Evolutionary conservation across 2,113 vertebrate genomes (phyloP).

Genomic region (Trochalopteron elliotii): DNA sequence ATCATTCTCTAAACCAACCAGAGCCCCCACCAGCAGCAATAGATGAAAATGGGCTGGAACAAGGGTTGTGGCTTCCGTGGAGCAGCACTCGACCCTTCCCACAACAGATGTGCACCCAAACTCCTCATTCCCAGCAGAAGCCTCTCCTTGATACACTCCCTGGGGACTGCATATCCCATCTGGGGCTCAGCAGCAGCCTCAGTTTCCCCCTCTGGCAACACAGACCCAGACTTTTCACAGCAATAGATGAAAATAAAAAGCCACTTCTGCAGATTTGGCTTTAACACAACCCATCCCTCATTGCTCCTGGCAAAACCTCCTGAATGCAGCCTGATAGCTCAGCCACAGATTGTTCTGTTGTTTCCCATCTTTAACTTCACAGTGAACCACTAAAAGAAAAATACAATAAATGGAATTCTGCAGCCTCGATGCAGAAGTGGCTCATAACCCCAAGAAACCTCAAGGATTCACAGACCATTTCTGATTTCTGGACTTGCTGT

Average conservation of each 20-base stretch:
- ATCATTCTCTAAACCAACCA: conserved; percentile 41
- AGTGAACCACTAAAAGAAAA: neutral
- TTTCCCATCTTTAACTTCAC: conserved; percentile 36
- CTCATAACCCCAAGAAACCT: neutral
- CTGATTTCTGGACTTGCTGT: neutral
- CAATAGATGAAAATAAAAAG: neutral
- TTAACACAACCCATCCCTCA: conserved; percentile 25
- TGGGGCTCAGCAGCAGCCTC: conserved; percentile 16
- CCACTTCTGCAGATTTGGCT: conserved; percentile 32
- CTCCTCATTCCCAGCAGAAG: conserved; percentile 11
- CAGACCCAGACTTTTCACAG: conserved; percentile 29
- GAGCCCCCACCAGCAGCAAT: neutral
- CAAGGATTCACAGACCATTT: neutral
- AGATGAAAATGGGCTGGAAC: neutral
- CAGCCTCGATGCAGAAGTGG: neutral
- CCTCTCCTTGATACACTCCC: neutral
- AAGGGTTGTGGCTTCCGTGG: neutral
- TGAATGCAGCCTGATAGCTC: conserved; percentile 47
- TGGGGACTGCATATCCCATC: neutral
- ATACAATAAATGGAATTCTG: neutral
- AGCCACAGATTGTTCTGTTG: conserved; percentile 32
- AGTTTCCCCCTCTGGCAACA: conserved; percentile 37
- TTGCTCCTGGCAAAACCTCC: conserved; percentile 2
- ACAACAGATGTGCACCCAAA: neutral
- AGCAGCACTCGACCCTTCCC: neutral